A percentile compares a stretch with the other conserved stretches of the same genome.
These are phyloP conservation scores for Sycobia sp. DNA, from an alignment of 1,140 invertebrate genomes.

Conservation along the genomic window DNA sequence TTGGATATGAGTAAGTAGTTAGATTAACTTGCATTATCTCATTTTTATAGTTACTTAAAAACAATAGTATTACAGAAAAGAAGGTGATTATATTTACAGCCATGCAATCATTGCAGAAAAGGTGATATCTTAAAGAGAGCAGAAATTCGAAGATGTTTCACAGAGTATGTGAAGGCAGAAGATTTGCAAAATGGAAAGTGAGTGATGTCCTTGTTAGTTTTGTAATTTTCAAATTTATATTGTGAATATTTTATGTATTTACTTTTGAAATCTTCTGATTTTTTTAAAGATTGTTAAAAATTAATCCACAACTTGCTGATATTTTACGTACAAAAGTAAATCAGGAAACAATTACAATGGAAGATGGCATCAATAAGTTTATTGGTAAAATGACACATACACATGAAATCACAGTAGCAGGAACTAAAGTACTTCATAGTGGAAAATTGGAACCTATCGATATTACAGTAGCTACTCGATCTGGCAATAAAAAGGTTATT, in stretches of 20 bases:
- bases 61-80: neutral
- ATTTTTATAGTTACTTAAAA: slow-evolving; percentile 11
- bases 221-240: neutral
- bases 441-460: slow-evolving; percentile 80
- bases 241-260: neutral
- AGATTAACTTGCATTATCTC: slow-evolving; percentile 20
- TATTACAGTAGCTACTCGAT: slow-evolving; percentile 77
- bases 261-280: neutral
- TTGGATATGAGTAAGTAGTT: slow-evolving; percentile 63
- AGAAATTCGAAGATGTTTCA: slow-evolving; percentile 74
- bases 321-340: slow-evolving; percentile 57
- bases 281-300: slow-evolving; percentile 61
- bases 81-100: slow-evolving; percentile 15
- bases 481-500: slow-evolving; percentile 87
- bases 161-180: slow-evolving; percentile 78
- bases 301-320: slow-evolving; percentile 62
- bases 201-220: too few species aligned
- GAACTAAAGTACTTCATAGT: slow-evolving; percentile 68
- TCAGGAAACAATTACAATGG: slow-evolving; percentile 67
- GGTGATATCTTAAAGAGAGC: slow-evolving; percentile 71
- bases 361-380: slow-evolving; percentile 74
- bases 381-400: slow-evolving; percentile 76
- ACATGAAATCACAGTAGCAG: slow-evolving; percentile 70
- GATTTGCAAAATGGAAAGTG: slow-evolving; percentile 67
- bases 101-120: slow-evolving; percentile 69